Evolutionary conservation across 2,113 vertebrate species (phyloP).

Genomic region (Silurus glanis): DNA sequence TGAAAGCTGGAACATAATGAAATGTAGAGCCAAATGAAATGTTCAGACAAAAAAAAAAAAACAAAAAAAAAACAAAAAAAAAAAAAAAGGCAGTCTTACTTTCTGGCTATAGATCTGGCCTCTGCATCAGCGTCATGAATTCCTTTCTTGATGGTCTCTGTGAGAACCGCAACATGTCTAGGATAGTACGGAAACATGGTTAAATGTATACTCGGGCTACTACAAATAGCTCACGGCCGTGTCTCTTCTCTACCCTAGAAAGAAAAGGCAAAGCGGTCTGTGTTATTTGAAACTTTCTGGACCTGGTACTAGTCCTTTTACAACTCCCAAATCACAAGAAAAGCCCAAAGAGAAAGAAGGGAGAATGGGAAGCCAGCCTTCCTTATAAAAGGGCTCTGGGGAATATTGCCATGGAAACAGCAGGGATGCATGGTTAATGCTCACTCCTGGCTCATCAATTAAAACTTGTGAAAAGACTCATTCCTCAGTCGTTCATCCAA

Average conservation of each 20-base stretch:
- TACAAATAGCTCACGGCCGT: slow-evolving; percentile 1
- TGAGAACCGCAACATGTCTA: slow-evolving; percentile 93
- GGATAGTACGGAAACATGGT: slow-evolving; percentile 67
- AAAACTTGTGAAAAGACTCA: slow-evolving; percentile 57
- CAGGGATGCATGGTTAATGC: slow-evolving; percentile 34
- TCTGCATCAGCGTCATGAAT: slow-evolving; percentile 97
- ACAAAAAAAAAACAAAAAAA: background rate
- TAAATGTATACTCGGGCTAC: background rate
- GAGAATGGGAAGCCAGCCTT: slow-evolving; percentile 36
- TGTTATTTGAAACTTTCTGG: slow-evolving; percentile 35
- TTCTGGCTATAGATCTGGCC: slow-evolving; percentile 93
- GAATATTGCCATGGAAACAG: slow-evolving; percentile 62
- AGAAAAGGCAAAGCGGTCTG: background rate
- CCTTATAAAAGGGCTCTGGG: slow-evolving; percentile 62
- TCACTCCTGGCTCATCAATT: slow-evolving; percentile 62
- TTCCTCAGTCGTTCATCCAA: slow-evolving; percentile 56
- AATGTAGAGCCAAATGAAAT: background rate
- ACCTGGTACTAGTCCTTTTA: slow-evolving; percentile 28
- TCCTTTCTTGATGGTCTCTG: slow-evolving; percentile 97
- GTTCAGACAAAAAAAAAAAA: background rate
- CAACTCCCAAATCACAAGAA: slow-evolving; percentile 45
- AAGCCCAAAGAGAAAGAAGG: slow-evolving; percentile 57
- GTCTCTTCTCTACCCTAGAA: background rate
- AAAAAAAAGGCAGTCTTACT: slow-evolving; percentile 77
- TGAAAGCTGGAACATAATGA: background rate